Evolutionary conservation across 2,888 invertebrate species (phyloP).

Genomic region (Lycia hirtaria): DNA sequence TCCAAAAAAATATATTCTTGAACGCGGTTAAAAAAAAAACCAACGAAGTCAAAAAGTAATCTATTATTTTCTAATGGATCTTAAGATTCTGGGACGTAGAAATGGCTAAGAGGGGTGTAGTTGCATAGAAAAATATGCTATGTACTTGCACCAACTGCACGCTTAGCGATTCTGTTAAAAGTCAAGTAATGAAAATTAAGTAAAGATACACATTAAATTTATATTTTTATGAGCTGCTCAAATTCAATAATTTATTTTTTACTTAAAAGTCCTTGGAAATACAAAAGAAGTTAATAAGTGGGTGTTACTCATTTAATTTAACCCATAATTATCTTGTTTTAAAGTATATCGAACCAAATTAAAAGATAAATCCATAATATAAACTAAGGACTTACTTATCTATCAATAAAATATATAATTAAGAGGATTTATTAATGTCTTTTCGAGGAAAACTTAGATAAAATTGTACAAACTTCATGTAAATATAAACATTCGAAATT

Average conservation of each 20-base stretch:
- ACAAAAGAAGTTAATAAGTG: constrained; percentile 14
- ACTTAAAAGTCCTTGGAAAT: constrained; percentile 9
- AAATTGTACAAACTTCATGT: not conserved
- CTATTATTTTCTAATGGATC: no score
- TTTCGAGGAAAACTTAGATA: constrained; percentile 38
- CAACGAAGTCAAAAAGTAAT: no score
- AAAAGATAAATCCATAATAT: constrained; percentile 24
- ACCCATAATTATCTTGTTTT: constrained; percentile 38
- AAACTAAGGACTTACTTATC: constrained; percentile 46
- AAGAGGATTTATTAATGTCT: constrained; percentile 43
- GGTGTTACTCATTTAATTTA: constrained; percentile 30
- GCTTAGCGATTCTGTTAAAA: not conserved
- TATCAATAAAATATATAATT: constrained; percentile 44
- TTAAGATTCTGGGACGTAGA: no score
- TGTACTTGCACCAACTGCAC: no score
- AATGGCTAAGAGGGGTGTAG: no score
- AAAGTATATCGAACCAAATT: constrained; percentile 34
- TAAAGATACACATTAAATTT: no score
- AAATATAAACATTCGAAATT: not conserved
- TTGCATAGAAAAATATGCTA: no score
- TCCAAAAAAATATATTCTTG: no score
- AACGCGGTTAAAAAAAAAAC: no score
- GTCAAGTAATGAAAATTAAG: not conserved
- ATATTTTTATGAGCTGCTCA: not conserved
- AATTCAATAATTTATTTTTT: constrained; percentile 4